phyloP scores from a whole-genome alignment of 53 echinoderm and acorn worm genomes.

The Stichopus horrens region DNA sequence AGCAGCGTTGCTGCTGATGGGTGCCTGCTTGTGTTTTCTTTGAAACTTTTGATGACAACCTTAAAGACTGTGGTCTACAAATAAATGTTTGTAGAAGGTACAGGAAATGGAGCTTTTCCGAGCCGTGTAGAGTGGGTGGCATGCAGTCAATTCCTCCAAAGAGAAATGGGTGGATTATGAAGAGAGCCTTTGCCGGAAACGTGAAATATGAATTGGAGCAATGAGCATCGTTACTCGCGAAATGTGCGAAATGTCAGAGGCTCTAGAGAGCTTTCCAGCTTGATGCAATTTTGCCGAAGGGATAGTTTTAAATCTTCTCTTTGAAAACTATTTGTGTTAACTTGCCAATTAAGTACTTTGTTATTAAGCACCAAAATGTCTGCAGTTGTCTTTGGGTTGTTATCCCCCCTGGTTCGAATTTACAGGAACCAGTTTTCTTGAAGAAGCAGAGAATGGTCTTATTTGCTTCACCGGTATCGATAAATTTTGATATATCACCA shows the following conservation, averaged over 20 bases:
- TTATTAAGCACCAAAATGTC: background rate
- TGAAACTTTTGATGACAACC: conserved; percentile 24
- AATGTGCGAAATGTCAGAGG: conserved; percentile 5
- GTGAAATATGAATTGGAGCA: conserved; percentile 31
- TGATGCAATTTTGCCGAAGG: background rate
- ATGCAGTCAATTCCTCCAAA: background rate
- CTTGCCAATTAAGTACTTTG: background rate
- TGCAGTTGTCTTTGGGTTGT: background rate
- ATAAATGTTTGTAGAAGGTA: conserved; percentile 21
- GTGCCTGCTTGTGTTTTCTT: conserved; percentile 35
- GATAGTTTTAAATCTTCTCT: background rate
- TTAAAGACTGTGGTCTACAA: conserved; percentile 24
- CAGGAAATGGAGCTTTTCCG: conserved; percentile 38
- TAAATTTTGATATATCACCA: background rate
- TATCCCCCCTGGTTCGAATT: background rate
- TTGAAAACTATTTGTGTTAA: background rate
- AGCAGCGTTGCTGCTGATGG: background rate
- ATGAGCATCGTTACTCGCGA: background rate
- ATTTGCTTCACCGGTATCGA: background rate
- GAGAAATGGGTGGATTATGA: background rate
- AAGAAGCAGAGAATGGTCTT: background rate
- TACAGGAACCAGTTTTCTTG: background rate
- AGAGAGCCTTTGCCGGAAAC: conserved; percentile 22
- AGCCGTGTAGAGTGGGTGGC: conserved; percentile 7
- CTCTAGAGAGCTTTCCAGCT: conserved; percentile 8